These are phyloP conservation scores for Phoxinus dragarum DNA, from an alignment of 2,797 vertebrate species.

Conservation along the genomic window DNA sequence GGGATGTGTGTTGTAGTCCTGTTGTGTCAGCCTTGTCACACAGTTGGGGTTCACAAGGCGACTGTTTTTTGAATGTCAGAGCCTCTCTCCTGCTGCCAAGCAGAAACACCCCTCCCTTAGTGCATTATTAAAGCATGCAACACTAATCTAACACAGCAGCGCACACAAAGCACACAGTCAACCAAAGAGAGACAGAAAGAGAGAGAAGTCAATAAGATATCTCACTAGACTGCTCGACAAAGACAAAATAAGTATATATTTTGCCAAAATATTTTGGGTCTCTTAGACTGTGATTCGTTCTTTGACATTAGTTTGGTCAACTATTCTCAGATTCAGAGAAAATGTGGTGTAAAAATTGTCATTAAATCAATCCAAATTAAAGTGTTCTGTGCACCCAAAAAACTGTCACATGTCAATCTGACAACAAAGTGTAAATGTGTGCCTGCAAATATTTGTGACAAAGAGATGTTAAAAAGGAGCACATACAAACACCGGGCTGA, in stretches of 20 bases:
- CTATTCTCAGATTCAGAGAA: neutral
- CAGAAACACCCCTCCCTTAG: constrained; percentile 43
- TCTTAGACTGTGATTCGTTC: neutral
- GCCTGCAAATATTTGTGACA: constrained; percentile 1
- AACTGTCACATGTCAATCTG: neutral
- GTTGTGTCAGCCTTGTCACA: constrained; percentile 55
- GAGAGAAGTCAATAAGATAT: neutral
- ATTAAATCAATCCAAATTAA: neutral
- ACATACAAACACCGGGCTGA: neutral
- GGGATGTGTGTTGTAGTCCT: constrained; percentile 46
- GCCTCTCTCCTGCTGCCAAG: constrained; percentile 40
- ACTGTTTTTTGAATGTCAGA: constrained; percentile 56
- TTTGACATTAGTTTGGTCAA: neutral
- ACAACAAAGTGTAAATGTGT: neutral
- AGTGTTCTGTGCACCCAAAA: neutral
- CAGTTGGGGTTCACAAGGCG: constrained; percentile 53
- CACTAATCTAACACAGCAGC: constrained; percentile 57
- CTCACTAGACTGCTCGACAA: constrained; percentile 2
- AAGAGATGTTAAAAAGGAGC: constrained; percentile 15
- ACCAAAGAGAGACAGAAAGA: neutral
- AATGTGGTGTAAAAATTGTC: neutral
- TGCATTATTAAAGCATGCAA: constrained; percentile 57
- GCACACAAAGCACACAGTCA: constrained; percentile 5
- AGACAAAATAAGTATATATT: neutral
- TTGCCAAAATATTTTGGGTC: neutral